Base-by-base conservation (phyloP, 92 coral and sea anemone genomes). In the Parazoanthus atlanticus region DNA sequence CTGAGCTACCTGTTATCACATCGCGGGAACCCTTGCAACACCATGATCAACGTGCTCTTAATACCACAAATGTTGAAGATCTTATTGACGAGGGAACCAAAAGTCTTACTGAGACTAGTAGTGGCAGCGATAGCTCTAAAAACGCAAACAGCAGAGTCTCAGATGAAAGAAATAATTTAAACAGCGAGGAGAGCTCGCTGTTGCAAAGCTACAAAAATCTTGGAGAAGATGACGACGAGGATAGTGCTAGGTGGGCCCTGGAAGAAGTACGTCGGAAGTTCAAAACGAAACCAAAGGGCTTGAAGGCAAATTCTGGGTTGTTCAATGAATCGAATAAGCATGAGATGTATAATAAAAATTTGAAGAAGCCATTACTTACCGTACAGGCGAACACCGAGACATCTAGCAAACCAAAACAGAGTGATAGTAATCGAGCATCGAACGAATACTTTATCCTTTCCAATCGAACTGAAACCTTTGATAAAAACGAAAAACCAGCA, bases 201-300 rank as follows among this genome's bases (percentile, higher is more conserved):
- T 46, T 84, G 34, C 23, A 10, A 23, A 74, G 70, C 78, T 84
- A 84, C 67, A 84, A 84, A 84, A 17, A 40, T 30, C 87, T 84
- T 84, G 78, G 87, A 29, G 87, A 41, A 19, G 78, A 46, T 46
- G 87, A 84, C 0, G 64, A 84, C 6, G 87, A 84, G 43, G 87
- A 84, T 52, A 84, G 87, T 21, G 65, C 87, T 29, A 84, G 46
- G 30, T 84, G 87, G 87, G 87, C 87, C 3, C 31, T 84, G 41
- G 87, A 84, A 6, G 87, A 84, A 70, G 61, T 84, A 28, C 30
- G 38, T 6, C 58, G 54, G 23, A 41, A 84, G 19, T 49, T 84
- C 41, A 47, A 84, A 70, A 3, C 38, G 5, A 49, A 84, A 43
- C 41, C 77, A 84, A 19, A 31, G 11, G 61, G 15, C n/a, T 17